These are phyloP conservation scores for Aegypius monachus DNA, from an alignment of 2,113 vertebrate species.

Conservation along the genomic window DNA sequence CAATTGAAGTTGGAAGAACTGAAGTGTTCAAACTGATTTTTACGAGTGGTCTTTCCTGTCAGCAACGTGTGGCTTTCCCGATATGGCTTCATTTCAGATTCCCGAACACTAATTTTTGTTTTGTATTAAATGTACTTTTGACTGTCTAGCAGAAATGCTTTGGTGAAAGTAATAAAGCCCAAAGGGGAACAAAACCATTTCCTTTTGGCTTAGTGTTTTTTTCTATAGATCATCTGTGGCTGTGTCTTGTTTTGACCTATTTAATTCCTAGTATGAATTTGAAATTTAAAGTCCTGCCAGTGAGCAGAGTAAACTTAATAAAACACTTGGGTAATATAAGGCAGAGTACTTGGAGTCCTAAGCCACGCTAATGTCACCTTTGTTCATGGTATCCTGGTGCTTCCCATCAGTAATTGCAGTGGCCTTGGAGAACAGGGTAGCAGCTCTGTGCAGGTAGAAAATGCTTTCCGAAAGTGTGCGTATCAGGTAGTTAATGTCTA, in stretches of 20 bases:
- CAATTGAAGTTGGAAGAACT: background rate
- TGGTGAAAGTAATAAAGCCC: background rate
- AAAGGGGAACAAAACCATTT: background rate
- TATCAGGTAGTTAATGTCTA: background rate
- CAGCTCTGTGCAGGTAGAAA: background rate
- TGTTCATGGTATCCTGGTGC: background rate
- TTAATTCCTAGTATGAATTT: background rate
- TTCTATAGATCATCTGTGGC: background rate
- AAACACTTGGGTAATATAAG: background rate
- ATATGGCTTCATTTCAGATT: background rate
- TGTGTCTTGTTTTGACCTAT: background rate
- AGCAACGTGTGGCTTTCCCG: background rate
- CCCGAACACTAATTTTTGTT: background rate
- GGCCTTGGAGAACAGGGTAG: background rate
- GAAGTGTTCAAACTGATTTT: background rate
- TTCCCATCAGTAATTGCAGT: background rate
- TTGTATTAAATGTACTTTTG: background rate
- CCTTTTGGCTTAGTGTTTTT: background rate
- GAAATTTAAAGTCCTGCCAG: background rate
- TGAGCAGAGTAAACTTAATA: background rate
- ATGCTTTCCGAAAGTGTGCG: fast-evolving
- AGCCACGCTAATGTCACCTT: background rate
- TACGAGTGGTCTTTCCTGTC: background rate
- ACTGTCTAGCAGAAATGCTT: background rate
- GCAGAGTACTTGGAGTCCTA: background rate